Evolutionary conservation across 2,888 invertebrate species (phyloP).

Genomic region (Protodeltote pygarga): DNA sequence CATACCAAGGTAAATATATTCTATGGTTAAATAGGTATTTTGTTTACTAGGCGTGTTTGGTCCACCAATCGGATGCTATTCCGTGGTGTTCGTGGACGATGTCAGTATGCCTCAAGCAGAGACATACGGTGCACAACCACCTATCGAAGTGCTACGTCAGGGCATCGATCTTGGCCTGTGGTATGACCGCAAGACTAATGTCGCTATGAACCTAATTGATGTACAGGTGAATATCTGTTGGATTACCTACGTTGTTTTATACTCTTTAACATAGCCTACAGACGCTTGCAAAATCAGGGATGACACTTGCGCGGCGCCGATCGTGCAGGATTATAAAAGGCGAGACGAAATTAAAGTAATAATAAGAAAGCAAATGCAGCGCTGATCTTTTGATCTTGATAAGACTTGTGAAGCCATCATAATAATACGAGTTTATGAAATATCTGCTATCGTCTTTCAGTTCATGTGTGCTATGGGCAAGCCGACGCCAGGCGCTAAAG

Average conservation of each 20-base stretch:
- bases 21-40: no score
- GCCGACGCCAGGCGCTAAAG: slow-evolving; percentile 93
- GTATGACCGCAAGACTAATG: slow-evolving; percentile 94
- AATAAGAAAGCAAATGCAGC: no score
- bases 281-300: no score
- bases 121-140: slow-evolving; percentile 97
- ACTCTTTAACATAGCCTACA: no score
- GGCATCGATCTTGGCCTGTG: slow-evolving; percentile 96
- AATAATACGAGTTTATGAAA: no score
- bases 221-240: slow-evolving; percentile 88
- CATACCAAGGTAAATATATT: not conserved
- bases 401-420: no score
- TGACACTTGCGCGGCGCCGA: no score
- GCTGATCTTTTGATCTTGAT: no score
- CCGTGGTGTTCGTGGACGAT: slow-evolving; percentile 97
- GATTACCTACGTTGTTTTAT: no score
- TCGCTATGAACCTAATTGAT: slow-evolving; percentile 93
- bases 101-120: slow-evolving; percentile 98
- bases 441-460: slow-evolving; percentile 66
- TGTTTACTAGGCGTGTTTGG: slow-evolving; percentile 91
- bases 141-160: slow-evolving; percentile 96
- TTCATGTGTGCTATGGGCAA: slow-evolving; percentile 95
- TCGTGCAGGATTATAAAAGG: no score
- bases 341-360: no score
- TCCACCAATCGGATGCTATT: slow-evolving; percentile 95